Base-by-base conservation (phyloP, 2,888 invertebrate species). In the Metacarcinus magister region DNA sequence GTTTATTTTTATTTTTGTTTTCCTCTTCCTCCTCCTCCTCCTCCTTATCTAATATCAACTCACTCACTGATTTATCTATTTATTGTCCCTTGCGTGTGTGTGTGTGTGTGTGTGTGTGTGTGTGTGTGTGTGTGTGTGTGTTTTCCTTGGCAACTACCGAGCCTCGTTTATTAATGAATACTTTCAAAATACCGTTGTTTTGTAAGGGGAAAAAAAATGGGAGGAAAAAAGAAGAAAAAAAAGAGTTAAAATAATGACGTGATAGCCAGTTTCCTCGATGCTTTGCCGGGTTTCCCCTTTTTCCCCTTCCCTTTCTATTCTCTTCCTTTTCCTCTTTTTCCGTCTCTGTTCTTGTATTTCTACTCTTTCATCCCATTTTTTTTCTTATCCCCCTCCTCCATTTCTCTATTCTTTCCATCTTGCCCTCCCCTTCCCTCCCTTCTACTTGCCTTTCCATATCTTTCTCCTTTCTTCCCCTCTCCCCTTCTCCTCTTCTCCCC, bases 91-190 rank as follows among this genome's bases (percentile, higher is more conserved):
- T 10, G 5, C 16, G 60, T 60, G 16, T 60, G 60, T 60, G 60
- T 60, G 60, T 60, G 60, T 60, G 67, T 67, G 67, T 67, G 67
- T 67, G 67, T 67, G 67, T 67, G 67, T 67, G 67, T 67, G 67
- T 67, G 67, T 67, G 67, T 67, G 19, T 67, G 54, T 54, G 54
- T 54, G 54, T 54, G 54, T 67, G 67, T 67, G 67, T 67, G 67
- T 67, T 10, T 67, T 67, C 67, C 67, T 67, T 67, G 23, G 67
- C n/a, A 23, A 19, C 67, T 67, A 16, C 67, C 19, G 4, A 19
- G 67, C n/a, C n/a, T 16, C n/a, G 67, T 67, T 67, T 67, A 67
- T 67, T 67, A 10, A 67, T 67, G 67, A 67, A 67, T 67, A 1
- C 67, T 23, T 67, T 5, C 1, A n/a, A 67, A 5, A 67, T 16